Evolutionary conservation across 2,888 invertebrate genomes (phyloP), one percentile per base, ranked within the genome.

Genomic region (Xestobium rufovillosum): DNA sequence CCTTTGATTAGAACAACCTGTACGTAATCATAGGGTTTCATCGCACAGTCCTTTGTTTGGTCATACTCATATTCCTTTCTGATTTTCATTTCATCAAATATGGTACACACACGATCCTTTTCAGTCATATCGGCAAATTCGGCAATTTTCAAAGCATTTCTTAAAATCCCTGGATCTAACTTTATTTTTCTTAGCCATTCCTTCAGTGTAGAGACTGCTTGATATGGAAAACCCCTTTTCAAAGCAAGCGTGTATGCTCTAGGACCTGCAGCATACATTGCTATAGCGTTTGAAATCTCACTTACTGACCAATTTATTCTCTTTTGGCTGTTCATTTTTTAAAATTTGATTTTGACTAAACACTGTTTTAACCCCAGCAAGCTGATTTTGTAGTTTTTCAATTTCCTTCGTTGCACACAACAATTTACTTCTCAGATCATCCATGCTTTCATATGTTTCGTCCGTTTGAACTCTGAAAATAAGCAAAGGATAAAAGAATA

Each of bases 1-100:
- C 52, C 55, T 14, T 47, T 29, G 4, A 43, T 26, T 44, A 53
- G 46, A 9, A 48, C 46, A 6, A 52, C 52, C 35, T 54, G 52
- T 9, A 46, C 52, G 38, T 50, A 49, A 25, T 14, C 40, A 15
- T 30, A 39, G 30, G 53, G 50, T 12, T 31, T 36, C 33, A 51
- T 14, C 6, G 47, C 39, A 30, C 28, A 38, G 33, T 50, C 49
- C 14, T 39, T 42, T 8, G 10, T 19, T 40, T 44, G 38, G 31
- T 52, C 50, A 34, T 51, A 51, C 4, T 41, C 26, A 25, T 49
- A 47, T 9, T 14, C 27, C 23, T 37, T 43, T 29, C 39, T 17
- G 11, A 51, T 31, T 42, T 50, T 50, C 33, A 52, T 49, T 36
- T 33, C 10, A 4, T 25, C 19, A 33, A 27, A 6, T 6, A 27